Evolutionary conservation across 2,888 invertebrate species (phyloP).

Genomic region (Hipparchia sbordonii): DNA sequence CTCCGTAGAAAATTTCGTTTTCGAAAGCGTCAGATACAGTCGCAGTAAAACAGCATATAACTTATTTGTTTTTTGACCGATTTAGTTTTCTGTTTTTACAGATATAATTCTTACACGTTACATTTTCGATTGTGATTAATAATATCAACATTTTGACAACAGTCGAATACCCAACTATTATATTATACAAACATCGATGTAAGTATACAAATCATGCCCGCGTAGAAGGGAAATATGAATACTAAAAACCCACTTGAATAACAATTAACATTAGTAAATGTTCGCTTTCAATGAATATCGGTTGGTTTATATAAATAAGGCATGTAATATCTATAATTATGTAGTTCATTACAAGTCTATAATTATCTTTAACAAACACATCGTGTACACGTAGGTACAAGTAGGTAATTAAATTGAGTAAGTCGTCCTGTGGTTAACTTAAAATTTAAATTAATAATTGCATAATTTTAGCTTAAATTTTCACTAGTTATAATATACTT

Average conservation of each 20-base stretch:
- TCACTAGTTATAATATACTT: background rate
- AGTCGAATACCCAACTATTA: no score
- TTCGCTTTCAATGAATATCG: slow-evolving; percentile 22
- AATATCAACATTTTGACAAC: no score
- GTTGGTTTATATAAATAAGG: slow-evolving; percentile 27
- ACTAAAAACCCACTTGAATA: slow-evolving; percentile 17
- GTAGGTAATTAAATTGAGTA: background rate
- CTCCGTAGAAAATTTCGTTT: no score
- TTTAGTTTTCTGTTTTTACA: no score
- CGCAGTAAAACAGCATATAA: no score
- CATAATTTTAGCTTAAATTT: background rate
- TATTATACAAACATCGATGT: no score
- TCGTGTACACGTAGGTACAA: background rate
- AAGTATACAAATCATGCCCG: background rate
- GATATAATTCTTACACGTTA: no score
- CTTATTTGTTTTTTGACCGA: no score
- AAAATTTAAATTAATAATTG: slow-evolving; percentile 3
- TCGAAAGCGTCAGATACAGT: no score
- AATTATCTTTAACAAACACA: background rate
- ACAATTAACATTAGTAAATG: slow-evolving; percentile 18
- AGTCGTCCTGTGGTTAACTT: background rate
- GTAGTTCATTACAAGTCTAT: slow-evolving; percentile 1
- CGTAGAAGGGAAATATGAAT: background rate
- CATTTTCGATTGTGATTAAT: no score
- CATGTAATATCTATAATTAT: slow-evolving; percentile 13